Base-by-base conservation (phyloP, 1,140 invertebrate species). In the Drosophila santomea region DNA sequence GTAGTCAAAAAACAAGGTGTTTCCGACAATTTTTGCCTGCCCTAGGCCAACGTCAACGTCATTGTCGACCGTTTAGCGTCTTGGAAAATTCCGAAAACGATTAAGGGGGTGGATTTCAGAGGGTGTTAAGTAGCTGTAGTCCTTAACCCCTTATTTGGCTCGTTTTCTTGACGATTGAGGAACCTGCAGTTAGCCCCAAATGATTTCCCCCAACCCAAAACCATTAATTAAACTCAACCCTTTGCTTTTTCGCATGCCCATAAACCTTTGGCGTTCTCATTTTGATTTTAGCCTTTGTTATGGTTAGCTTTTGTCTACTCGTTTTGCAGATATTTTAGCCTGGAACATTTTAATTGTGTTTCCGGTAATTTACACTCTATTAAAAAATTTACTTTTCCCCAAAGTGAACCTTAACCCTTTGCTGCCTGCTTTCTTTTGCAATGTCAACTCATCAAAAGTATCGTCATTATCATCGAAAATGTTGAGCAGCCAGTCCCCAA, bases 321-420 rank as follows among this genome's bases (percentile, higher is more conserved):
- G 52, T 59, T 43, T 25, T 17, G 20, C 20, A 15, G 59, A 48
- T 43, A 67, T 66, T 68, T 68, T 58, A 56, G 52, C 45, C 68
- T 41, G 50, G 67, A 57, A 69, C 52, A 60, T 78, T 88, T 86
- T 82, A 88, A 88, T 88, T 88, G 83, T 80, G 80, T 77, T 88
- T 88, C 84, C 84, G 84, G 79, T 71, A 78, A 88, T 88, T 88
- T 88, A 73, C 79, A 78, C 73, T 88, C 84, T 71, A 84, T 89
- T 88, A 80, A 77, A 88, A 86, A 88, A 76, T 86, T 73, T 75
- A 85, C 66, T 79, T 54, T 48, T 14, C 39, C 28, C 56, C 10
- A 39, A 66, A 76, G 32, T 17, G 39, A 51, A 41, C 45, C 51
- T 44, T 44, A 35, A 12, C 44, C 28, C n/a, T 35, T 41, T 35